Evolutionary conservation across 2,797 vertebrate species (phyloP), one percentile per base, ranked within the genome.

Genomic region (Thunnus albacares): DNA sequence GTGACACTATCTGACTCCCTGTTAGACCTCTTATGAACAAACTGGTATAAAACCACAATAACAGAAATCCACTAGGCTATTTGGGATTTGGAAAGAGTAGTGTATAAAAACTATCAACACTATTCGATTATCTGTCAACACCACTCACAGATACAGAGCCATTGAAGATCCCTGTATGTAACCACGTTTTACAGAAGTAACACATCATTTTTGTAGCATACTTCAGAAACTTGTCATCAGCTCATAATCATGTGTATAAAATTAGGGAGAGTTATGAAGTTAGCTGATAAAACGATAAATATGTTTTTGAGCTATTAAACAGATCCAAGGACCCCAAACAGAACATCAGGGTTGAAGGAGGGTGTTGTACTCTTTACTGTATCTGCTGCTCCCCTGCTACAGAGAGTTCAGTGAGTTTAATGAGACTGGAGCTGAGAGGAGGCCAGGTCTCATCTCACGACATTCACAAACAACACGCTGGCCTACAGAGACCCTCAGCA

Each of bases 401-500:
- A 43, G 28, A 45, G 47, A 86, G 87, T 87, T 87, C 88, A 90
- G 26, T 20, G 80, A 71, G 87, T 89, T 85, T 85, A 83, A 80
- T 56, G 51, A 65, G 47, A 87, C 41, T 74, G 53, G 67, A 79
- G 71, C 58, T 78, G 35, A 85, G 65, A 64, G 77, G 58, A 79
- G 73, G 71, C 87, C 77, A 82, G 82, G 71, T 90, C 83, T 84
- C 87, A 84, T 90, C 90, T 87, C 83, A 86, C 33, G 73, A 83
- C 78, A 78, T 87, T 79, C 78, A 70, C 75, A 87, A 75, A 88
- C 71, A 88, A 63, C 79, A 81, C 81, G 83, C 55, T 18, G 49
- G 80, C 80, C 85, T 41, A 62, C 67, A 80, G 71, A 91, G 87
- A 85, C 72, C 60, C 71, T 71, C 72, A 51, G 77, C 81, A 62